Evolutionary conservation across 2,113 vertebrate species (phyloP).

Genomic region (Rhynchopsitta pachyrhyncha): DNA sequence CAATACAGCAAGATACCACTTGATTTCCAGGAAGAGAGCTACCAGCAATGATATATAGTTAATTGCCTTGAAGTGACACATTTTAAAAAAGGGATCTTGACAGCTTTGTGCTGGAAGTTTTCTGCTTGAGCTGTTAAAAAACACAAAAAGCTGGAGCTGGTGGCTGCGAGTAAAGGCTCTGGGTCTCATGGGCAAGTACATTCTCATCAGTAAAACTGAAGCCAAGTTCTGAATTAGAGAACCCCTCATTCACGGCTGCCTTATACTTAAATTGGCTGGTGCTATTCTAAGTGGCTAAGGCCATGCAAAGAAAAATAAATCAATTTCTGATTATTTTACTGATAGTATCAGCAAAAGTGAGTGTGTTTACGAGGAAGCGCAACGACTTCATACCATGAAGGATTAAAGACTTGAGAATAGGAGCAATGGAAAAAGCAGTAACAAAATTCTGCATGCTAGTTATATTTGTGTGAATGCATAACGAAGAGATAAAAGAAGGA

Average conservation of each 20-base stretch:
- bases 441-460: neutral
- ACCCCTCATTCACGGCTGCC: neutral
- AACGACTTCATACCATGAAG: neutral
- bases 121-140: neutral
- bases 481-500: neutral
- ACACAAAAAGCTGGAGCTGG: neutral
- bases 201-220: neutral
- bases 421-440: neutral
- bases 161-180: neutral
- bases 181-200: neutral
- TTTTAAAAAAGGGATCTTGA: neutral
- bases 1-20: neutral
- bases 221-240: neutral
- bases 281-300: neutral
- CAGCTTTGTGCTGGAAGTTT: neutral
- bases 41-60: neutral
- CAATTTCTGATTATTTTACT: neutral
- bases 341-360: neutral
- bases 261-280: neutral
- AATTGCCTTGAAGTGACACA: neutral
- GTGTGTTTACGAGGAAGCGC: neutral
- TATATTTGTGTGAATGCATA: neutral
- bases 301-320: neutral
- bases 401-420: neutral
- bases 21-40: slow-evolving; percentile 10